These are phyloP conservation scores for Nesidiocoris tenuis DNA, from an alignment of 2,888 invertebrate species.

Conservation along the genomic window DNA sequence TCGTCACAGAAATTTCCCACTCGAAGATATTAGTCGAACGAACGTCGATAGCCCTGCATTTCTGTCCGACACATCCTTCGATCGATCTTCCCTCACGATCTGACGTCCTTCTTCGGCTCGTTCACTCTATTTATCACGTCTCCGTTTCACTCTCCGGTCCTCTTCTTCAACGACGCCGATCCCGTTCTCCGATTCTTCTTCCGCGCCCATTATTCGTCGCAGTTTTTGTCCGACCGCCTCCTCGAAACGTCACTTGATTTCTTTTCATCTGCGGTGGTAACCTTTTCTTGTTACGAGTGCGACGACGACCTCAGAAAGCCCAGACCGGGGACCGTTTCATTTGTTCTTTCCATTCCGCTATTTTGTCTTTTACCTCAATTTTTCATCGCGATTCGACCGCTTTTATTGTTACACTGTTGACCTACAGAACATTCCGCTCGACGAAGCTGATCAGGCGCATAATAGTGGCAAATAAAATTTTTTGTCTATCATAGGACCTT, in stretches of 20 bases:
- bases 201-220: neutral
- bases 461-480: too few relatives aligned
- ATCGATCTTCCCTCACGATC: too few relatives aligned
- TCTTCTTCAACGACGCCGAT: neutral
- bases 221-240: neutral
- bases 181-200: neutral
- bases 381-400: neutral
- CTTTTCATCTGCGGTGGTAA: neutral
- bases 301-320: neutral
- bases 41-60: too few relatives aligned
- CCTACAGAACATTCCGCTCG: too few relatives aligned
- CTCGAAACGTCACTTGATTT: neutral
- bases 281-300: neutral
- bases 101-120: too few relatives aligned
- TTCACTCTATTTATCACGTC: neutral
- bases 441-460: too few relatives aligned
- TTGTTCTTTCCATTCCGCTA: neutral
- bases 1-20: too few relatives aligned
- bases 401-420: neutral
- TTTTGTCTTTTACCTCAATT: neutral
- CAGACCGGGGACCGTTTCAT: neutral
- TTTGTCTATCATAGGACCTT: too few relatives aligned
- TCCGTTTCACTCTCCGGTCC: neutral
- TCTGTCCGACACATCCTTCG: too few relatives aligned
- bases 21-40: too few relatives aligned